phyloP scores from a whole-genome alignment of 2,888 invertebrate genomes.

The Eupelmus urozonus region DNA sequence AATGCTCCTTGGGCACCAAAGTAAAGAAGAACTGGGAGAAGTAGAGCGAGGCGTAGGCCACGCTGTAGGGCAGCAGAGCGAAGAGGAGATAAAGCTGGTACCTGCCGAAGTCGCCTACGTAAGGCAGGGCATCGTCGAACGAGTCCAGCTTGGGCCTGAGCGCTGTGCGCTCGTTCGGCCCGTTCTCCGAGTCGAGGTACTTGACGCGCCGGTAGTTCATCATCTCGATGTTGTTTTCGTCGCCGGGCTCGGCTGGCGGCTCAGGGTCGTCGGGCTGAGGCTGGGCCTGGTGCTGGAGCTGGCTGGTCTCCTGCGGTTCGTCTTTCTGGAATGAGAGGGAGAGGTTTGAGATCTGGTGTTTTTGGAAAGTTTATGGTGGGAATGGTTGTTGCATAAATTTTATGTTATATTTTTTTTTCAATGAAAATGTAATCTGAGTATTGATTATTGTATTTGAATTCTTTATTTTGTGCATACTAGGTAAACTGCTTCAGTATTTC shows the following conservation, averaged over 20 bases:
- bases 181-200: conserved; percentile 56
- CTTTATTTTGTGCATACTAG: too few species aligned
- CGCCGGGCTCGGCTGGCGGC: neutral
- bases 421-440: too few species aligned
- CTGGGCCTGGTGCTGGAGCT: neutral
- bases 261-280: neutral
- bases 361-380: too few species aligned
- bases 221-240: conserved; percentile 26
- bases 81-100: conserved; percentile 78
- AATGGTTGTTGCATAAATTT: too few species aligned
- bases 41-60: conserved; percentile 78
- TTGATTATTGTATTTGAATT: too few species aligned
- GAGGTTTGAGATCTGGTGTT: too few species aligned
- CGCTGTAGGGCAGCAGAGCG: conserved; percentile 77
- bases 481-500: too few species aligned
- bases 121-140: conserved; percentile 78
- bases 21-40: conserved; percentile 79
- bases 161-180: conserved; percentile 67
- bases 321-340: neutral
- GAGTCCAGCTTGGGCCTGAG: conserved; percentile 70
- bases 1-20: conserved; percentile 77
- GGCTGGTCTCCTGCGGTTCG: neutral
- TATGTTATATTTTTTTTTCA: too few species aligned
- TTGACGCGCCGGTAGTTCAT: conserved; percentile 15
- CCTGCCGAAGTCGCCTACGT: conserved; percentile 78